Evolutionary conservation across 2,113 vertebrate species (phyloP), one percentile per base, ranked within the genome.

Genomic region (Litocranius walleri): DNA sequence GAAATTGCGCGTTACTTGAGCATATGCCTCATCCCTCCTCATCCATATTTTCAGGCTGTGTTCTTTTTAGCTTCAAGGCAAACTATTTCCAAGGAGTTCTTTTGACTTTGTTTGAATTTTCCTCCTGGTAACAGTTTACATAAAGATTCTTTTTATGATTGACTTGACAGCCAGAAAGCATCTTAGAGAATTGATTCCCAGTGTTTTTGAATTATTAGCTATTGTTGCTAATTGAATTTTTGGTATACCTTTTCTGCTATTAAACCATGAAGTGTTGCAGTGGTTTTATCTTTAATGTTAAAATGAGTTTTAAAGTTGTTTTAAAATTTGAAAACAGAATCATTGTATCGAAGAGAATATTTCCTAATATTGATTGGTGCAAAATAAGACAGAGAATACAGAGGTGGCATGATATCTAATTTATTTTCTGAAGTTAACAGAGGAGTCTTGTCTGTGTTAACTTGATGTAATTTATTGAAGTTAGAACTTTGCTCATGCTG

Each of bases 401-500:
- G 15, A 95, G 45, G 6, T 96, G 29, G 19, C 94, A 29, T 89
- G 80, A 90, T 83, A 29, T 6, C 23, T 89, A 59, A 89, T 67
- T 89, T 86, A 48, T 93, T 16, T 80, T 96, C 56, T 86, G n/a
- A 91, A 81, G 14, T 93, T 80, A 94, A 54, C 21, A 80, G 21
- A 56, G 17, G 10, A 80, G 21, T 54, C 50, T 88, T 88, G 57
- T 74, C 12, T 95, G 5, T 90, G 36, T 97, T 96, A 86, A 94
- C 36, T 67, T 88, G 43, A 50, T 95, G 3, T 84, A 83, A 78
- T 82, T 97, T 85, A n/a, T 93, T 97, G 83, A 29, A 82, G n/a
- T 95, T 97, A 82, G 52, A 83, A 64, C 45, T 96, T 97, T 97
- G 97, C 40, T 94, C 40, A 77, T 83, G 23, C 61, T 78, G 3